A percentile compares a stretch with the other conserved stretches of the same genome.
Evolutionary conservation across 2,797 vertebrate species (phyloP).

Genomic region (Thalassophryne amazonica): DNA sequence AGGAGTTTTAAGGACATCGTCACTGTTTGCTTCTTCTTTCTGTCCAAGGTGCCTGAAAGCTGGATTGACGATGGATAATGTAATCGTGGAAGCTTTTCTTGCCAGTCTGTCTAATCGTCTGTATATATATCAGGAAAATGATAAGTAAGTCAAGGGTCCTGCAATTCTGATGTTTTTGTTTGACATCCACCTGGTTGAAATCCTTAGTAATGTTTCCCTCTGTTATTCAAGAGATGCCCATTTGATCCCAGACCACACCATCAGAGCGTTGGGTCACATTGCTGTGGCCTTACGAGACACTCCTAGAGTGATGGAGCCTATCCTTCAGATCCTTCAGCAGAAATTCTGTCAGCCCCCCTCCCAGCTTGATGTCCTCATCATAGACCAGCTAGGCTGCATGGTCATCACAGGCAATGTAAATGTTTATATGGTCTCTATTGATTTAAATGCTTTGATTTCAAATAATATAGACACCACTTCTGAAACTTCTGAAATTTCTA

Average conservation of each 20-base stretch:
- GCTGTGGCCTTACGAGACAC: slow-evolving; percentile 93
- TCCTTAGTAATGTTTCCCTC: background rate
- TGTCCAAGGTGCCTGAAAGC: slow-evolving; percentile 91
- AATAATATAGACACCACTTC: background rate
- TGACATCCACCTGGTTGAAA: background rate
- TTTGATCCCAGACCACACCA: slow-evolving; percentile 97
- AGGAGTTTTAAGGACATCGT: too few species aligned
- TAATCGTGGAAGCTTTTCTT: slow-evolving; percentile 96
- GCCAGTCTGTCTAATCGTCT: slow-evolving; percentile 97
- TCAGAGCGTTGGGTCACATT: slow-evolving; percentile 94
- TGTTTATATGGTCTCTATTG: background rate
- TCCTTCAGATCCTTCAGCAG: slow-evolving; percentile 97
- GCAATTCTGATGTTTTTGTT: background rate
- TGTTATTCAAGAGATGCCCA: slow-evolving; percentile 87
- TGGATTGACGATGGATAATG: slow-evolving; percentile 89
- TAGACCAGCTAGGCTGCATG: slow-evolving; percentile 97
- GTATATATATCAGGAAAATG: slow-evolving; percentile 97
- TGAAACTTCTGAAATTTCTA: background rate
- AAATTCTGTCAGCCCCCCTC: slow-evolving; percentile 98
- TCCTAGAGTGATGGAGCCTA: slow-evolving; percentile 97
- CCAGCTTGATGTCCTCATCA: slow-evolving; percentile 93
- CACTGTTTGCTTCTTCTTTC: too few species aligned
- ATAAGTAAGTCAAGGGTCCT: slow-evolving; percentile 82
- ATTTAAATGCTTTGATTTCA: background rate
- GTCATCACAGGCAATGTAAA: slow-evolving; percentile 97